These are phyloP conservation scores for Mugil cephalus DNA, from an alignment of 2,113 vertebrate genomes.

Conservation along the genomic window DNA sequence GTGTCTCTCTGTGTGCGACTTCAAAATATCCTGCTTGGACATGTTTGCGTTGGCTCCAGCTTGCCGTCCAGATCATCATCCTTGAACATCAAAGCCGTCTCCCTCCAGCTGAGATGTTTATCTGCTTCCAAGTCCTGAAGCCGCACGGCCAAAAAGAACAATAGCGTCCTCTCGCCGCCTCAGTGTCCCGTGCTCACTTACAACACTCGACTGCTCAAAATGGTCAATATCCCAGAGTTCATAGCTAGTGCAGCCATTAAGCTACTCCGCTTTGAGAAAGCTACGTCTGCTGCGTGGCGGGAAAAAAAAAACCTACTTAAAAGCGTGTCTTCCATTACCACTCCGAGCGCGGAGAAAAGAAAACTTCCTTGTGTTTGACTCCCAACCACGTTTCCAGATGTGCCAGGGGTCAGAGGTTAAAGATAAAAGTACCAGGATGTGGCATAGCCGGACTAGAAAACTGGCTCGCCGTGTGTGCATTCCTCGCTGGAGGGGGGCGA, in stretches of 20 bases:
- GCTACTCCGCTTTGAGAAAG: conserved; percentile 72
- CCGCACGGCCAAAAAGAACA: conserved; percentile 81
- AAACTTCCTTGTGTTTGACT: conserved; percentile 91
- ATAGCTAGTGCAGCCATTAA: conserved; percentile 84
- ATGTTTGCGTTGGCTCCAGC: conserved; percentile 87
- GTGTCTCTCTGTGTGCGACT: conserved; percentile 59
- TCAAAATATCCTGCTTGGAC: conserved; percentile 78
- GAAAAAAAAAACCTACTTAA: conserved; percentile 75
- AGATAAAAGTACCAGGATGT: conserved; percentile 98
- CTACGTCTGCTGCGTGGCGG: conserved; percentile 50
- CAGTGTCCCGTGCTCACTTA: conserved; percentile 76
- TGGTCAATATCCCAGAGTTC: conserved; percentile 86
- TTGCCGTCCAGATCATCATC: conserved; percentile 81
- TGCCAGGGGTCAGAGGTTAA: conserved; percentile 89
- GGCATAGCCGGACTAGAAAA: conserved; percentile 84
- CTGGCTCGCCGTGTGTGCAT: conserved; percentile 85
- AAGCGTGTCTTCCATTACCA: conserved; percentile 80
- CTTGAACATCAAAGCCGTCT: conserved; percentile 84
- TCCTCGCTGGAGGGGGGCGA: conserved; percentile 88
- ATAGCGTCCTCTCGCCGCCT: conserved; percentile 79
- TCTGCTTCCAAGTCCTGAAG: conserved; percentile 86
- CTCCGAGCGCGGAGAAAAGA: conserved; percentile 88
- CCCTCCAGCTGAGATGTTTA: conserved; percentile 85
- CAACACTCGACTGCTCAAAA: conserved; percentile 66
- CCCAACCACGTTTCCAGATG: conserved; percentile 97